phyloP scores from a whole-genome alignment of 2,888 invertebrate genomes.

The Pseudolycoriella hygida region DNA sequence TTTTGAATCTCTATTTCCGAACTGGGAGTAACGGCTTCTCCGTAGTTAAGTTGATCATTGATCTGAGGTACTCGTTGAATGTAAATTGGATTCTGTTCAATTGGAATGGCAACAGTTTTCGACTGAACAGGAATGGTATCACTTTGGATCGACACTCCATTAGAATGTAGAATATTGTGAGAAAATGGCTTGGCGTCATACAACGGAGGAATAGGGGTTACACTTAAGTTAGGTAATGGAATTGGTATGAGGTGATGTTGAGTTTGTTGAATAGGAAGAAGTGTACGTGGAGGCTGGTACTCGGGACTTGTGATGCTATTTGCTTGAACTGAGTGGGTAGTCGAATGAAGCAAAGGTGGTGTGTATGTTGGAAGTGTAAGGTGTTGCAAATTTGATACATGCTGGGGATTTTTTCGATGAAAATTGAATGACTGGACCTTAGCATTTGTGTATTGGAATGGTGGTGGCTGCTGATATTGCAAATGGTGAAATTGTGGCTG shows the following conservation, averaged over 20 bases:
- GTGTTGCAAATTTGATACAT: neutral
- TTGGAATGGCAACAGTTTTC: neutral
- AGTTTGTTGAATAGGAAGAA: constrained; percentile 10
- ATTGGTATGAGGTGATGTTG: constrained; percentile 29
- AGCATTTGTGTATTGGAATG: neutral
- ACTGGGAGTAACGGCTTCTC: constrained; percentile 1
- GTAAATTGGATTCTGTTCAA: constrained; percentile 14
- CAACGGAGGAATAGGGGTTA: constrained; percentile 40
- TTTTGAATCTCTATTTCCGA: constrained; percentile 37
- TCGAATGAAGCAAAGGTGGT: neutral
- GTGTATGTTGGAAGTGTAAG: neutral
- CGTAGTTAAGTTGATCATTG: constrained; percentile 7
- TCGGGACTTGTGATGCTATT: constrained; percentile 12
- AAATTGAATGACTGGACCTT: neutral
- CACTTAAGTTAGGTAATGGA: constrained; percentile 45
- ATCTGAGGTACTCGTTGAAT: constrained; percentile 11
- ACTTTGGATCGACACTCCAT: too few species aligned
- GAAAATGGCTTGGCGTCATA: constrained; percentile 32
- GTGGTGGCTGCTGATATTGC: neutral
- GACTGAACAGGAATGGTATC: too few species aligned
- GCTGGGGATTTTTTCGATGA: neutral
- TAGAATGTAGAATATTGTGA: neutral
- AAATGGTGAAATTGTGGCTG: neutral
- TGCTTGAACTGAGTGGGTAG: constrained; percentile 7
- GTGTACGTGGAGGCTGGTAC: constrained; percentile 14